Conservation (phyloP, 2,888 invertebrate genomes). For the Ormyrus rosae region DNA sequence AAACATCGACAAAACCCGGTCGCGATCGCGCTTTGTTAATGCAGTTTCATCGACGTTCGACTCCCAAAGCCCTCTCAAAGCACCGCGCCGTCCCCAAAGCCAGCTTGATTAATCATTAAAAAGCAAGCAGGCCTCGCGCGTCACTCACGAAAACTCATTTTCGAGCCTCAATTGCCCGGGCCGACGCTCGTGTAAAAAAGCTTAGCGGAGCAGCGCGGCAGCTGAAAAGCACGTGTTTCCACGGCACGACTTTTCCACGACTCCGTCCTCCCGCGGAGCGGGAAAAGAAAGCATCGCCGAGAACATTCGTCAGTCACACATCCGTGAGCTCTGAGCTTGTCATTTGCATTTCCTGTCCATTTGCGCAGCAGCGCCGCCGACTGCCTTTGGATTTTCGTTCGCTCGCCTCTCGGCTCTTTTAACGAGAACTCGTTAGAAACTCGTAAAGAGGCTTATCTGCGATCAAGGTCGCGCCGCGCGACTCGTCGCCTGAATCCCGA, state of each 20-base stretch:
- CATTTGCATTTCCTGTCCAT: constrained; percentile 57
- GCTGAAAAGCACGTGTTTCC: constrained; percentile 7
- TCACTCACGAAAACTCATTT: too few species aligned
- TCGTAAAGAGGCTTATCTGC: constrained; percentile 55
- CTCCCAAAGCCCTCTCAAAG: too few species aligned
- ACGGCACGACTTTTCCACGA: not conserved
- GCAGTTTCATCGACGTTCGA: too few species aligned
- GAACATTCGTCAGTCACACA: not conserved
- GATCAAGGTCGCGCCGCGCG: constrained; percentile 49
- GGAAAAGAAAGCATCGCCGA: not conserved
- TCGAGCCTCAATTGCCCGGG: too few species aligned
- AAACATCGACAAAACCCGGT: too few species aligned
- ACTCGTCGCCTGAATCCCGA: constrained; percentile 49
- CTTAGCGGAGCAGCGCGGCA: not conserved
- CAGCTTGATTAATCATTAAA: too few species aligned
- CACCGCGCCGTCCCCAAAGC: too few species aligned
- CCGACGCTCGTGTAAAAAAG: not conserved
- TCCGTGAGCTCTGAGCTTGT: constrained; percentile 21
- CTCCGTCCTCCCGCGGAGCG: not conserved
- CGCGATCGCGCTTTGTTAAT: too few species aligned
- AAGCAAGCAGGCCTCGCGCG: too few species aligned
- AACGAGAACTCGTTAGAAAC: constrained; percentile 52
- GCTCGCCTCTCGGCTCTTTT: too few species aligned
- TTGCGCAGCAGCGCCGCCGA: too few species aligned
- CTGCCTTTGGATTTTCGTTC: too few species aligned